Conservation (phyloP, 1,140 invertebrate species). For the Melipona quadrifasciata region DNA sequence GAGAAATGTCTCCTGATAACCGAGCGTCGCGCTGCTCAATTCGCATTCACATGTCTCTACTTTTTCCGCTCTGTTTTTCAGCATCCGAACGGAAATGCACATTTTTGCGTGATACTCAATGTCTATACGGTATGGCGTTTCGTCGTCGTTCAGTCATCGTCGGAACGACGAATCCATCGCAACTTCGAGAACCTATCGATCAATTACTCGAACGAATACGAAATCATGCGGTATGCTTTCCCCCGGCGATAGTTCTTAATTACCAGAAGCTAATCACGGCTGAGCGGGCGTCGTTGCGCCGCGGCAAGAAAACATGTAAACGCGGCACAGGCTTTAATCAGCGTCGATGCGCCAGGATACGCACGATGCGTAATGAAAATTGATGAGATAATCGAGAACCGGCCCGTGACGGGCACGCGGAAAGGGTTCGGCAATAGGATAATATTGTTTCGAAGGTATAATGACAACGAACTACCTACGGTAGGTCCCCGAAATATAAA, state of each 20-base stretch:
- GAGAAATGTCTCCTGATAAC: background rate
- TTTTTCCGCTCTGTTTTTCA: background rate
- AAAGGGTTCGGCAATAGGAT: conserved; percentile 62
- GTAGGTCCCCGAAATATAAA: conserved; percentile 36
- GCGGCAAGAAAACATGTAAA: conserved; percentile 64
- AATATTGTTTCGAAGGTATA: conserved; percentile 65
- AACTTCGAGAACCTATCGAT: conserved; percentile 68
- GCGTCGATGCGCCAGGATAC: conserved; percentile 60
- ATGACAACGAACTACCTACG: conserved; percentile 51
- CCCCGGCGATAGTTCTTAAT: conserved; percentile 62
- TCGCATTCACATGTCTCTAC: conserved; percentile 8
- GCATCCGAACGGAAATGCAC: conserved; percentile 3
- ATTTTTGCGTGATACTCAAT: background rate
- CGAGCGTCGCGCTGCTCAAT: background rate
- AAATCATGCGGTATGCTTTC: conserved; percentile 56
- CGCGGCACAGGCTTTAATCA: conserved; percentile 62
- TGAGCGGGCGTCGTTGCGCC: background rate
- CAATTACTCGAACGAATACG: conserved; percentile 67
- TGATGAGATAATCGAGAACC: conserved; percentile 71
- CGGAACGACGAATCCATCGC: conserved; percentile 28
- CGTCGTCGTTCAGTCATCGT: conserved; percentile 64
- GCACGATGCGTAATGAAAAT: conserved; percentile 71
- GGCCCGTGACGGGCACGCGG: conserved; percentile 24
- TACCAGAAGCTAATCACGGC: conserved; percentile 59
- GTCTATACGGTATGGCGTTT: conserved; percentile 17